Evolutionary conservation across 2,888 invertebrate species (phyloP), one percentile per base, ranked within the genome.

Genomic region (Microctonus aethiopoides): DNA sequence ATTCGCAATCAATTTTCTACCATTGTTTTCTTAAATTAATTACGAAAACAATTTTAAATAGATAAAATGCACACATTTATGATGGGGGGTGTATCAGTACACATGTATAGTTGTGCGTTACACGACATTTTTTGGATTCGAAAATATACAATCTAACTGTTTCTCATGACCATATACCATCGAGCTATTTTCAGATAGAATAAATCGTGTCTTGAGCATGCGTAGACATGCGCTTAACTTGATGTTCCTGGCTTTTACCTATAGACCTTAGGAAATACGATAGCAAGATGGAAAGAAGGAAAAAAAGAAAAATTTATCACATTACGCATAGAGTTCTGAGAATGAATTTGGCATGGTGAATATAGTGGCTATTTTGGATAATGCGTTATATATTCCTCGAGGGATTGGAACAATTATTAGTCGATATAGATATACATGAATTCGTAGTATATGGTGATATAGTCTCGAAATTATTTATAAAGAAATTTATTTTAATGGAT

Each of bases 261-360:
- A n/a, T n/a, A 63, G 52, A 52, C 52, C 13, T 29, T 46, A 52
- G 51, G 10, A 20, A 39, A 36, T 7, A 20, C 59, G 46, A 16
- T 46, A 46, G 46, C n/a, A n/a, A 46, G 16, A 20, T 46, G 6
- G 0, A 2, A 16, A 7, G 7, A 16, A 46, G 6, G 7, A 16
- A 7, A 51, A 34, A 54, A 13, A 65, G 32, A 32, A 20, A 32
- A 57, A 16, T 57, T 57, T 36, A 39, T 22, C 39, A 39, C 59
- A 41, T 11, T 16, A n/a, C 59, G 54, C 51, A 46, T 34, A 59
- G 36, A 57, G 71, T 78, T 76, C 78, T 56, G 20, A 61, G 77
- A 79, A 79, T 68, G 70, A 75, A 75, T 65, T 75, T 78, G 77
- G 75, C 77, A 72, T n/a, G 16, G 16, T n/a, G n/a, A 7, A n/a